Evolutionary conservation across 2,888 invertebrate species (phyloP).

Genomic region (Ecdyonurus torrentis): DNA sequence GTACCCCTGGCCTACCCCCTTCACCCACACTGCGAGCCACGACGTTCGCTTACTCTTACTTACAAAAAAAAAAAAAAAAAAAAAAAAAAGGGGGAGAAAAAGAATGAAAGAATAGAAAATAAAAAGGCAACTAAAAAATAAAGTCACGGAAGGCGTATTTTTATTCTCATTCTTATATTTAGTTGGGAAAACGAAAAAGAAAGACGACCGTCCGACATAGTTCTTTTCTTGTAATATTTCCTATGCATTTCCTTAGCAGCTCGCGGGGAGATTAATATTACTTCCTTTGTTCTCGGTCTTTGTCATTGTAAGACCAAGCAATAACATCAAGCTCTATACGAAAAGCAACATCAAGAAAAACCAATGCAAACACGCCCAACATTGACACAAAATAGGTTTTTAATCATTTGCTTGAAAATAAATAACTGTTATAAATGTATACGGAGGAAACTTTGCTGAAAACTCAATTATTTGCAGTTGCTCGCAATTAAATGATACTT

Average conservation of each 20-base stretch:
- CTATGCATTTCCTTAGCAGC: neutral
- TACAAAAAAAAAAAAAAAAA: no score
- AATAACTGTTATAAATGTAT: no score
- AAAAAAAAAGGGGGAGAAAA: neutral
- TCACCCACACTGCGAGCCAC: neutral
- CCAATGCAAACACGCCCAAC: no score
- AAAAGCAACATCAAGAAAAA: no score
- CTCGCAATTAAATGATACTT: no score
- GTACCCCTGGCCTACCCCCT: neutral
- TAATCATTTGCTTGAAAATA: no score
- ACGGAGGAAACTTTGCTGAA: no score
- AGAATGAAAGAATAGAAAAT: neutral
- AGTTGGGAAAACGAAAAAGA: neutral
- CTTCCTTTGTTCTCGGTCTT: neutral
- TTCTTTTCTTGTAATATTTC: neutral
- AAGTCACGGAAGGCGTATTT: neutral
- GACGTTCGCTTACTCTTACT: neutral
- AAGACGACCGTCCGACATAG: neutral
- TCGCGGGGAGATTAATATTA: neutral
- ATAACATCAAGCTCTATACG: no score
- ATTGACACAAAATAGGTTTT: no score
- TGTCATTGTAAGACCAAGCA: no score
- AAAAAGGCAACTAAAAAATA: neutral
- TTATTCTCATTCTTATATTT: neutral
- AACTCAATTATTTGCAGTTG: no score